Evolutionary conservation across 2,888 invertebrate genomes (phyloP), one percentile per base, ranked within the genome.

Genomic region (Ichneumon xanthorius): DNA sequence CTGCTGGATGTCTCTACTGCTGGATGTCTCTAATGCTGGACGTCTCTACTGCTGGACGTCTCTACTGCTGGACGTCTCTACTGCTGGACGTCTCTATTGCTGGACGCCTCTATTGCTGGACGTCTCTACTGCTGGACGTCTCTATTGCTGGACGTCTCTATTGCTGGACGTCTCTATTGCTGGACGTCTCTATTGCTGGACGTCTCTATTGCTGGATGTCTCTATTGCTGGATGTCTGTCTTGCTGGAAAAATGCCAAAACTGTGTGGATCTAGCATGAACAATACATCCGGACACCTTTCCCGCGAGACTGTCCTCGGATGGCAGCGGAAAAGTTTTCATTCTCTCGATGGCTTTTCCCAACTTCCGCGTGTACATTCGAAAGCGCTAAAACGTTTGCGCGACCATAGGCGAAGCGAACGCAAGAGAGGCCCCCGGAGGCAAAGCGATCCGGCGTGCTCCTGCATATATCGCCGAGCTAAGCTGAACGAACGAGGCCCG

Each of bases 401-500:
- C 70, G 58, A 58, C 40, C 33, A 65, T 50, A 19, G 26, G 53
- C 30, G 58, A 33, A 45, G 37, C 48, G 61, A 79, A 80, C 30
- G 65, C 58, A 80, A 78, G 80, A 70, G 30, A 70, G 37, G 40
- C 76, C 67, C 73, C 63, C 67, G 75, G 45, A 75, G 48, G 80
- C 67, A 45, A 77, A 77, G 26, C 67, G 77, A 53, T 67, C 40
- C 19, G 37, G 16, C 58, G 65, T 53, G 53, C 37, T 37, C 63
- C 5, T 50, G 63, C 48, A 45, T 61, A 68, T 75, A 80, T 68
- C 67, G 80, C 75, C 63, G 80, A 72, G 48, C 77, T 22, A 72
- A 86, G 73, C 80, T 83, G 78, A 80, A 77, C 65, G 72, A 58
- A 65, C 37, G 72, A 40, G 79, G 73, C 78, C 53, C 48, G 72